Evolutionary conservation across 2,888 invertebrate species (phyloP), one percentile per base, ranked within the genome.

Genomic region (Cremastobaeus sp.): DNA sequence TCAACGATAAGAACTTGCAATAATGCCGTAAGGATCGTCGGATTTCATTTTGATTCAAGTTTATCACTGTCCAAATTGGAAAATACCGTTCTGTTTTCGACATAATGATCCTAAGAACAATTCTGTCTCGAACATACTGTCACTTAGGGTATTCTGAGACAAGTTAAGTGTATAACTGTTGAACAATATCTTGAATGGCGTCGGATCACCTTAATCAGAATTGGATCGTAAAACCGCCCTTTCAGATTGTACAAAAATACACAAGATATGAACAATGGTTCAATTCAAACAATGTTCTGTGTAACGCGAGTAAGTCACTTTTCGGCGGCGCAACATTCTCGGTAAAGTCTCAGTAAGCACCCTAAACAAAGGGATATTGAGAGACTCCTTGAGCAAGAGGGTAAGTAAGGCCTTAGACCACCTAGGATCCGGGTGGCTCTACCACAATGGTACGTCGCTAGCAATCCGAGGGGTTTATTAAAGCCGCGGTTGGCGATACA

Each of bases 331-430:
- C 81, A 83, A 84, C 83, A 83, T 83, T 81, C 81, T 81, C 81
- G 81, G 80, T 79, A 80, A 79, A 82, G 81, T 83, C 80, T 81
- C 81, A 80, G 83, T 82, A 81, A 84, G 84, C 83, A 82, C 82
- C 85, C 84, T 82, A 84, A 85, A 85, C 85, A 85, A 85, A 85
- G 83, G 85, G 84, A 85, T 85, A 85, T 85, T 82, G 85, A 85
- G 83, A 83, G 81, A 82, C 81, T 77, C 76, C 74, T 72, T 72
- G 77, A 74, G 50, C 32, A 60, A 54, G 76, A 62, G 69, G 72
- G 73, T 59, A 74, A 74, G 65, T 73, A 62, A 68, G 69, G 76
- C 77, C 77, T 78, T 76, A 76, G 65, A 76, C 76, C 76, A 80
- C 80, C 80, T 82, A 77, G 48, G 78, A 80, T 78, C 79, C 65